Base-by-base conservation (phyloP, 2,888 invertebrate genomes). In the Parascotia fuliginaria region DNA sequence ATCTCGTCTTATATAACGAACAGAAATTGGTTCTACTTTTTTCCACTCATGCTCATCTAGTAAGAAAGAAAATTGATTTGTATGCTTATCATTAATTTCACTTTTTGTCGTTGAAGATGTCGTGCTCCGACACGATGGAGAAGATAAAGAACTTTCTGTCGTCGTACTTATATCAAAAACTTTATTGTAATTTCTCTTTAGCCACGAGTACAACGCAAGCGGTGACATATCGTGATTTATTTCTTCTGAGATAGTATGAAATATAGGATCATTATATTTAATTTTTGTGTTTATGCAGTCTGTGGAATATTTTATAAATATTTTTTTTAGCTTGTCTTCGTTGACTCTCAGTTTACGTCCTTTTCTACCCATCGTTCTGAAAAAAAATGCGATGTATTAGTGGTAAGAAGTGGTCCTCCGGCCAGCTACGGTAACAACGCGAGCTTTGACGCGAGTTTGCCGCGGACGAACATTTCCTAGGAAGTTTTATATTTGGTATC, bases 221-320 rank as follows among this genome's bases (percentile, higher is more conserved):
- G 47, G 47, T 36, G 47, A 34, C 36, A 47, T 47, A 29, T 29
- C 36, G 36, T 47, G 34, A 47, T 47, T 31, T 41, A 47, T 36
- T 36, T 47, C 41, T 36, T 47, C 36, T 36, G 47, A 47, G 34
- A 47, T 47, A 36, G 47, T 47, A 36, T 41, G 28, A 41, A 48
- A 49, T 49, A 48, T 38, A 33, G 48, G 48, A 48, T 48, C 48
- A 48, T 48, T 49, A 39, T 49, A 49, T 49, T 49, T 49, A 49
- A 49, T 49, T 33, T 38, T 49, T 32, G 32, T 32, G 38, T 49
- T 49, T 49, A 32, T 49, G 48, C 48, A 49, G 31, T 33, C 42
- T 38, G 37, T 27, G 37, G 38, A 37, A 38, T 49, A 49, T 38
- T 49, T 47, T 36, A 41, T 34, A 37, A 47, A 47, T 41, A 47